These are phyloP conservation scores for Ophion ellenae DNA, from an alignment of 2,888 invertebrate species.

Conservation along the genomic window DNA sequence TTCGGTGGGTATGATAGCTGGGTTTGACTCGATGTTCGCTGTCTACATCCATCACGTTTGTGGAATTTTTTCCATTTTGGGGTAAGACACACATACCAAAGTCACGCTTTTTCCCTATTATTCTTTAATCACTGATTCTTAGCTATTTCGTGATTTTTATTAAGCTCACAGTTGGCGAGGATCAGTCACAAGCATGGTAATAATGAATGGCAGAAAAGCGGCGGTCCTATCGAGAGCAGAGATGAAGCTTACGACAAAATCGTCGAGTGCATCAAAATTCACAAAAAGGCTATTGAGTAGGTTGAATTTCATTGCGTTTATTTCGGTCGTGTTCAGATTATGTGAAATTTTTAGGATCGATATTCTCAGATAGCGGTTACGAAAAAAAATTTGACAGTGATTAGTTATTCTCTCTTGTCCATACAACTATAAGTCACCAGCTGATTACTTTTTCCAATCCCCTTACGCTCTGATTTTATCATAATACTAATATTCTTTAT, in stretches of 20 bases:
- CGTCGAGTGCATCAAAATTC: conserved; percentile 48
- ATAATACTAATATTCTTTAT: background rate
- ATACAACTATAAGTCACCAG: no score
- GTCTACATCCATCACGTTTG: conserved; percentile 63
- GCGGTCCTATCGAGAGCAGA: background rate
- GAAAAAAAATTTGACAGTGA: background rate
- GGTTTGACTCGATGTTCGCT: conserved; percentile 61
- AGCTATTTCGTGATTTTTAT: background rate
- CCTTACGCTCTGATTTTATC: background rate
- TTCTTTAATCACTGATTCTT: background rate
- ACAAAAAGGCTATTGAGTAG: conserved; percentile 58
- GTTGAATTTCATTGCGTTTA: conserved; percentile 8
- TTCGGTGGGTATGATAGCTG: conserved; percentile 45
- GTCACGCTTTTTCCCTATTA: background rate
- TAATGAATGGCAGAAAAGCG: background rate
- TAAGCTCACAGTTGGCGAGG: conserved; percentile 47
- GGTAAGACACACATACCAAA: conserved; percentile 31
- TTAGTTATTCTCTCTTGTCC: background rate
- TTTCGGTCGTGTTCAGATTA: conserved; percentile 8
- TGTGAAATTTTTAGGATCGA: background rate
- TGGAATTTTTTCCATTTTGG: conserved; percentile 58
- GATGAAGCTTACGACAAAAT: conserved; percentile 53
- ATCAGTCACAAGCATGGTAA: conserved; percentile 5
- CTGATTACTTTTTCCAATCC: background rate
- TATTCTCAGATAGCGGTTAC: background rate